phyloP scores from a whole-genome alignment of 1,140 invertebrate genomes.

The Temnothorax curvispinosus region DNA sequence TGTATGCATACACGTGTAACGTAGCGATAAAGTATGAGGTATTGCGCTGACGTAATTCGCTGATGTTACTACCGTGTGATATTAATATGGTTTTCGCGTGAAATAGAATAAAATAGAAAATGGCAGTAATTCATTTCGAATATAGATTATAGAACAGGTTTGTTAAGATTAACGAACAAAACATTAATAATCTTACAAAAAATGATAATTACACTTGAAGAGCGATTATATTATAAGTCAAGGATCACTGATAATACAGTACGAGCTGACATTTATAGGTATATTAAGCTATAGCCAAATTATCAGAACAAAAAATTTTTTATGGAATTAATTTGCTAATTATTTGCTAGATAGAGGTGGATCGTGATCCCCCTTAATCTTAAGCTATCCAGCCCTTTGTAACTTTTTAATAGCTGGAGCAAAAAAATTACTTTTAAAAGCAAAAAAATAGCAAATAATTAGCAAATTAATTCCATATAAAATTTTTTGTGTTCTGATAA shows the following conservation, averaged over 20 bases:
- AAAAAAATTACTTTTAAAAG: too few relatives aligned
- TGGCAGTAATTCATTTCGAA: not conserved
- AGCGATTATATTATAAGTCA: not conserved
- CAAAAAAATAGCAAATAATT: too few relatives aligned
- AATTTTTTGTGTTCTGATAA: too few relatives aligned
- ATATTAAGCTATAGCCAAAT: too few relatives aligned
- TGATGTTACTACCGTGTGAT: constrained; percentile 13
- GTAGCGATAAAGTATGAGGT: constrained; percentile 51
- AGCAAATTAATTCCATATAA: too few relatives aligned
- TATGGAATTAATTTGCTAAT: too few relatives aligned
- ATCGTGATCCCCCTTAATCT: too few relatives aligned
- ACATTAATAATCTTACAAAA: not conserved
- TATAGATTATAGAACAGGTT: not conserved
- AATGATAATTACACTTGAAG: not conserved
- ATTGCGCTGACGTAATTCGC: constrained; percentile 47
- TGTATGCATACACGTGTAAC: constrained; percentile 57
- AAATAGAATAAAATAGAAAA: not conserved
- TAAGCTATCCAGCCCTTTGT: too few relatives aligned
- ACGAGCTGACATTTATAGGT: too few relatives aligned
- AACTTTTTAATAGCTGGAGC: too few relatives aligned
- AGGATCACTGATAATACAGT: not conserved
- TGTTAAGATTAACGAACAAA: not conserved
- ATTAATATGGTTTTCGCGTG: constrained; percentile 6
- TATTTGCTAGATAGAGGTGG: too few relatives aligned
- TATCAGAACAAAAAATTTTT: too few relatives aligned